Conservation (phyloP, 2,797 vertebrate species). For the Setipinna tenuifilis region DNA sequence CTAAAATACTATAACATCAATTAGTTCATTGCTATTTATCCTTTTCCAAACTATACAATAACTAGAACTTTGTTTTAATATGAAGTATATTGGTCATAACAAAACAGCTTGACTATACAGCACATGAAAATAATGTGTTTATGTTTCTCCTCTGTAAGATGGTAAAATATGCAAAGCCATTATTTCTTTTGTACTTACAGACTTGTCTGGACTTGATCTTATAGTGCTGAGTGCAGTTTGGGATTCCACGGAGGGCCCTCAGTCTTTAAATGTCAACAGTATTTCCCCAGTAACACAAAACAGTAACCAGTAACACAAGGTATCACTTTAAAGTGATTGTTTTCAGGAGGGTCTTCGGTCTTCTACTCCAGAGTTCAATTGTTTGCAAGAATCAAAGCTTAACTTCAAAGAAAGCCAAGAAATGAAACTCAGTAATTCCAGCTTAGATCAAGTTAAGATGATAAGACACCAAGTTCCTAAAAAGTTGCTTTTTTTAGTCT, state of each 20-base stretch:
- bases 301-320: too few species aligned
- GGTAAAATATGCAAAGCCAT: background rate
- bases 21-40: too few species aligned
- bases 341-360: background rate
- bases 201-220: slow-evolving; percentile 58
- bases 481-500: background rate
- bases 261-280: background rate
- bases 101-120: background rate
- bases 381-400: background rate
- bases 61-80: too few species aligned
- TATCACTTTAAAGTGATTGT: background rate
- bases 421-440: background rate
- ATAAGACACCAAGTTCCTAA: background rate
- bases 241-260: slow-evolving; percentile 30
- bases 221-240: background rate
- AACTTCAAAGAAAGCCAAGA: background rate
- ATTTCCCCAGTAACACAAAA: background rate
- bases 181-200: slow-evolving; percentile 37
- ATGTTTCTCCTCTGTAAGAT: background rate
- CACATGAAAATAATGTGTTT: background rate
- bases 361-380: background rate
- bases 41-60: too few species aligned
- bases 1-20: background rate
- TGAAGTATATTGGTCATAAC: background rate
- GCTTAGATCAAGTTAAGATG: background rate